Evolutionary conservation across 2,113 vertebrate species (phyloP).

Genomic region (Xiphophorus maculatus): DNA sequence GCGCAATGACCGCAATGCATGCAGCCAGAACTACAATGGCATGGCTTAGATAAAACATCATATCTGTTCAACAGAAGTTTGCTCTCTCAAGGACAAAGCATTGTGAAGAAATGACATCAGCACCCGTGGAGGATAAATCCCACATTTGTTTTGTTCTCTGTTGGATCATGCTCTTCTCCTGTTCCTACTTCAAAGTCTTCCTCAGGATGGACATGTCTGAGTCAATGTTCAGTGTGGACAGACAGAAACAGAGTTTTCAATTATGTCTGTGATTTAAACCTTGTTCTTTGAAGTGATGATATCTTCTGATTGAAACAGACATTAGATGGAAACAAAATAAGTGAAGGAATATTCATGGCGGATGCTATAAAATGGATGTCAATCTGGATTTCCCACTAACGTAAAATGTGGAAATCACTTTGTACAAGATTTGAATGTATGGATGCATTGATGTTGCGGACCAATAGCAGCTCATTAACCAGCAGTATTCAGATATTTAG

Average conservation of each 20-base stretch:
- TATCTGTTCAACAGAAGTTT: neutral
- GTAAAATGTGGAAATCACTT: no score
- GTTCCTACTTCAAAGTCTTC: constrained; percentile 53
- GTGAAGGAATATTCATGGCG: no score
- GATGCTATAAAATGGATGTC: no score
- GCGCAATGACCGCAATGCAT: no score
- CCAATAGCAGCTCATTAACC: no score
- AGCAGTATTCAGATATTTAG: no score
- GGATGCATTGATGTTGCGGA: no score
- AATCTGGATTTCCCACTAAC: no score
- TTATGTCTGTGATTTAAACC: constrained; percentile 9
- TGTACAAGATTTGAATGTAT: no score
- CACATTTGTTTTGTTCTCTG: constrained; percentile 50
- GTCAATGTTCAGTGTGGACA: constrained; percentile 4
- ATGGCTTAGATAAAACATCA: no score
- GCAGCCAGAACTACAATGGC: no score
- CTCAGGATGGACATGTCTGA: constrained; percentile 15
- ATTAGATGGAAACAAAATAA: neutral
- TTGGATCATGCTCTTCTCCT: constrained; percentile 44
- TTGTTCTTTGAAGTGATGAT: neutral
- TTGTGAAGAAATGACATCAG: constrained; percentile 54
- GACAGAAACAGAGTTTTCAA: constrained; percentile 33
- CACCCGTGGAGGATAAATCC: constrained; percentile 52
- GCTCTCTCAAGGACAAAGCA: constrained; percentile 45
- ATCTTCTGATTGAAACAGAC: constrained; percentile 19